Evolutionary conservation across 1,140 invertebrate genomes (phyloP).

Genomic region (Diprion similis): DNA sequence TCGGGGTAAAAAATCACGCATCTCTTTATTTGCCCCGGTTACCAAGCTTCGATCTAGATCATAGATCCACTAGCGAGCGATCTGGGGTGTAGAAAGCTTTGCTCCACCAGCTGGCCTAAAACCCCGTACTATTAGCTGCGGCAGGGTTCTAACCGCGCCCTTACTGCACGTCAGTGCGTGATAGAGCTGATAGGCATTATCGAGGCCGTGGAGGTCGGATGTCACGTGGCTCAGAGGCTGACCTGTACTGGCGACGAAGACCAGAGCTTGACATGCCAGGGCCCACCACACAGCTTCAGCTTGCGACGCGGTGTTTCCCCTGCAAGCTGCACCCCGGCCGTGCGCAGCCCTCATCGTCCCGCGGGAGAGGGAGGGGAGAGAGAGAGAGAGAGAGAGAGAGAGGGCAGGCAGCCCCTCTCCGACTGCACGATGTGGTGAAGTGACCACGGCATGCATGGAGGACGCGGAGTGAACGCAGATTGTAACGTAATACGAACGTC

Average conservation of each 20-base stretch:
- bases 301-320: conserved; percentile 4
- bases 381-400: neutral
- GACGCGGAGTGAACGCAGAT: neutral
- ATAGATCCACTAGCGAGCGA: too few species aligned
- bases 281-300: conserved; percentile 8
- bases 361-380: neutral
- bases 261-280: conserved; percentile 12
- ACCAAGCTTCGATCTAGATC: too few species aligned
- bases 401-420: neutral
- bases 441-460: neutral
- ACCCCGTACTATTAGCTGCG: neutral
- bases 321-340: conserved; percentile 8
- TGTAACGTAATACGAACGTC: too few species aligned
- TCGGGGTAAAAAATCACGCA: too few species aligned
- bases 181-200: conserved; percentile 43
- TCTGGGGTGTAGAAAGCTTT: too few species aligned
- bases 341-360: conserved; percentile 12
- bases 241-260: neutral
- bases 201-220: conserved; percentile 35
- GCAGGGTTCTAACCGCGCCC: neutral
- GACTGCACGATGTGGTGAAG: neutral
- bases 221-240: conserved; percentile 33
- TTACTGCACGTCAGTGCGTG: conserved; percentile 20
- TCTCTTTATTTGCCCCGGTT: too few species aligned
- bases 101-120: too few species aligned